These are phyloP conservation scores for Oryzias dopingdopingensis DNA, from an alignment of 2,797 vertebrate species.

Conservation along the genomic window DNA sequence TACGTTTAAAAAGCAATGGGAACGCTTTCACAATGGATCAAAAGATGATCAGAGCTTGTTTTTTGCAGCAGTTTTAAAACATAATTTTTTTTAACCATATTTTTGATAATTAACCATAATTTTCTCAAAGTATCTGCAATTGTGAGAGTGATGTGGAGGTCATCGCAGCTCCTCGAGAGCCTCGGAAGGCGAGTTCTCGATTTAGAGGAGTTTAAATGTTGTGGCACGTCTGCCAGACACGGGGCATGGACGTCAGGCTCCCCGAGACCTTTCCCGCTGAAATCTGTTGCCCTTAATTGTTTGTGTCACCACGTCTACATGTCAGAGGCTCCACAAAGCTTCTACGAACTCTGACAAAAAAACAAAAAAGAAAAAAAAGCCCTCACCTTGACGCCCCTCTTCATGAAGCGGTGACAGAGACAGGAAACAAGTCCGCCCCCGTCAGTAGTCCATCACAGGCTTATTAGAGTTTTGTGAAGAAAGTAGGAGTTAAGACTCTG, in stretches of 20 bases:
- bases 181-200: too few relatives aligned
- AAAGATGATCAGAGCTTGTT: not conserved
- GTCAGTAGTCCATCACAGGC: conserved; percentile 30
- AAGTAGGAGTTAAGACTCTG: conserved; percentile 17
- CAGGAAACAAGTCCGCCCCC: conserved; percentile 18
- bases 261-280: conserved; percentile 30
- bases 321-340: conserved; percentile 45
- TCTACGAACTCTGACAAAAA: conserved; percentile 41
- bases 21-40: too few relatives aligned
- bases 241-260: conserved; percentile 39
- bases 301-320: conserved; percentile 58
- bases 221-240: conserved; percentile 26
- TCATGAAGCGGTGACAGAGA: conserved; percentile 38
- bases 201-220: conserved; percentile 3
- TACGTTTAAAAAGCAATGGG: too few relatives aligned
- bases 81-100: too few relatives aligned
- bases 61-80: not conserved
- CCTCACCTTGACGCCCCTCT: conserved; percentile 10
- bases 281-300: conserved; percentile 65
- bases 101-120: too few relatives aligned
- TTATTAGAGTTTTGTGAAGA: conserved; percentile 55
- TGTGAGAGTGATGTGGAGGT: too few relatives aligned
- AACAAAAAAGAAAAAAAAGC: conserved; percentile 18
- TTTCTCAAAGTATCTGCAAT: too few relatives aligned
- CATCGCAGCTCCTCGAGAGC: too few relatives aligned